Conservation (phyloP, 2,888 invertebrate species). For the Oeneis ivallda region DNA sequence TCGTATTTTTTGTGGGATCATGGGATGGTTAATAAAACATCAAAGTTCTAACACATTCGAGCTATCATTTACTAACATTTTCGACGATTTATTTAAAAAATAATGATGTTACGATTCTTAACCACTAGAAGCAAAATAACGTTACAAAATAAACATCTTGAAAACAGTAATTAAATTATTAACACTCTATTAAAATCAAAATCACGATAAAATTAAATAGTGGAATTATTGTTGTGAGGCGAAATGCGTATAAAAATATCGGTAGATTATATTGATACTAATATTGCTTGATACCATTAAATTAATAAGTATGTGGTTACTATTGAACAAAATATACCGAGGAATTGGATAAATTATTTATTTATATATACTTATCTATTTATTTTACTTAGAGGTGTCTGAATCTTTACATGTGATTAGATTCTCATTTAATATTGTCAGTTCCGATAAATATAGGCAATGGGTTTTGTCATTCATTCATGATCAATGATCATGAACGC, state of each 20-base stretch:
- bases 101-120: conserved; percentile 18
- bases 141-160: conserved; percentile 23
- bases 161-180: conserved; percentile 14
- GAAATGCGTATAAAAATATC: conserved; percentile 4
- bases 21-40: background rate
- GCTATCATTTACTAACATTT: conserved; percentile 10
- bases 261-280: background rate
- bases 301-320: no score
- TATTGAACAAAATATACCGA: no score
- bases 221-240: conserved; percentile 7
- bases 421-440: no score
- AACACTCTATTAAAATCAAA: conserved; percentile 27
- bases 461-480: no score
- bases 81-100: conserved; percentile 13
- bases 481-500: no score
- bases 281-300: no score
- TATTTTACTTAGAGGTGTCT: no score
- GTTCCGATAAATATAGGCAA: no score
- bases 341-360: no score
- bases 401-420: no score
- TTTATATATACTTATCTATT: no score
- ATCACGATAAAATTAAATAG: conserved; percentile 10
- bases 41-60: background rate
- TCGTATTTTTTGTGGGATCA: no score
- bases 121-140: conserved; percentile 27